A percentile compares a stretch with the other conserved stretches of the same genome.
phyloP scores from a whole-genome alignment of 2,797 vertebrate genomes.

The Coregonus sp. region DNA sequence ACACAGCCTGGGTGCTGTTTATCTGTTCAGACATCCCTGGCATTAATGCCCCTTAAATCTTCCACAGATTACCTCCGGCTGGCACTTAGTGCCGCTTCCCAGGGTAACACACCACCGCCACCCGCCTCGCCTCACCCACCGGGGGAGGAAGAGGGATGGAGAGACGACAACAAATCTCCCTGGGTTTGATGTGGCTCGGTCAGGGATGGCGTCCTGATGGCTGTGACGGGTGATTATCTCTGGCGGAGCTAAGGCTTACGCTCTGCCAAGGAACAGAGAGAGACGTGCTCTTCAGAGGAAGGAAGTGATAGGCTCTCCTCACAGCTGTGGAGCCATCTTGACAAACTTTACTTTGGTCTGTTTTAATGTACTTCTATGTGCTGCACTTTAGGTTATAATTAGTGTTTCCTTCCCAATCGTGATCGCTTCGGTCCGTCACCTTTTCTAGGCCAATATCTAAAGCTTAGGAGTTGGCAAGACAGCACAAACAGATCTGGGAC shows the following conservation, averaged over 20 bases:
- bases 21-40: constrained; percentile 32
- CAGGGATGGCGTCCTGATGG: constrained; percentile 1
- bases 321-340: constrained; percentile 47
- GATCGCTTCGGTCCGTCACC: too few species aligned
- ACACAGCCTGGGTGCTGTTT: constrained; percentile 10
- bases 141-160: constrained; percentile 13
- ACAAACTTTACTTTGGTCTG: too few species aligned
- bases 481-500: too few species aligned
- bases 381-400: too few species aligned
- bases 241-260: constrained; percentile 11
- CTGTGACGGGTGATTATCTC: constrained; percentile 50
- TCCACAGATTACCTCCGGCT: constrained; percentile 50
- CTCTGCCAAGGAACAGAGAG: neutral
- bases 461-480: too few species aligned
- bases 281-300: neutral
- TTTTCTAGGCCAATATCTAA: too few species aligned
- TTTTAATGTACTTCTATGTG: too few species aligned
- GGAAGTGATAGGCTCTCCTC: constrained; percentile 3
- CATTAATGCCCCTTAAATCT: constrained; percentile 42
- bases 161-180: constrained; percentile 50
- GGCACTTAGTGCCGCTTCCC: constrained; percentile 40
- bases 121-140: constrained; percentile 31
- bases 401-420: too few species aligned
- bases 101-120: constrained; percentile 42
- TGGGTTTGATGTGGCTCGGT: constrained; percentile 29